Base-by-base conservation (phyloP, 2,888 invertebrate species). In the Aspidiotus destructor region DNA sequence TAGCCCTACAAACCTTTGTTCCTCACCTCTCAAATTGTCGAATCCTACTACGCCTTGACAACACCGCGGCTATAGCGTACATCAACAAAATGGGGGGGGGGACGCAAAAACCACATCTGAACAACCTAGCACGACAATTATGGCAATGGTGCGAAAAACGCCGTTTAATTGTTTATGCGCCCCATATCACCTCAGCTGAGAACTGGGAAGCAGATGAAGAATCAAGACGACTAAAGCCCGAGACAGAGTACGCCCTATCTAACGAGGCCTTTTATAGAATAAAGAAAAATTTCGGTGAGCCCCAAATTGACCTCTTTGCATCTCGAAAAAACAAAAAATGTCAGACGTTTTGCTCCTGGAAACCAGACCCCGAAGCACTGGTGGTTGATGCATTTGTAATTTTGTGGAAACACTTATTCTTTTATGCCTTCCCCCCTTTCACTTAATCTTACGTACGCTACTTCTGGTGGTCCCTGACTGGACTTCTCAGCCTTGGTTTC, bases 381-480 rank as follows among this genome's bases (percentile, higher is more conserved):
- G 13, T 44, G 9, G 13, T 55, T 8, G 16, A 55, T 15, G 55
- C 16, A 10, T 55, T 55, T 15, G 15, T 15, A 8, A n/a, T 55
- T n/a, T 55, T 15, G n/a, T 55, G 55, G 16, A 8, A 10, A 55
- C 8, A 55, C 11, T 55, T 55, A 55, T n/a, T n/a, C 8, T 55
- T 55, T 55, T 55, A n/a, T 55, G 55, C 55, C 11, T 55, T 55
- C 15, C 55, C 55, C 16, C 55, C 55, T 8, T 55, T 55, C 15
- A 15, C 15, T 8, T 55, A 8, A n/a, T 55, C 8, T 15, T 55
- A n/a, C 55, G 55, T 8, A 55, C 55, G 8, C 16, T 55, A 8
- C 55, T 55, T n/a, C 10, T 55, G 8, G 55, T 55, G 8, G 15
- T 55, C 11, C 55, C 55, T 8, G 9, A 10, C 48, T 44, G 48